Conservation (phyloP, 2,797 vertebrate species). For the Otus scops region DNA sequence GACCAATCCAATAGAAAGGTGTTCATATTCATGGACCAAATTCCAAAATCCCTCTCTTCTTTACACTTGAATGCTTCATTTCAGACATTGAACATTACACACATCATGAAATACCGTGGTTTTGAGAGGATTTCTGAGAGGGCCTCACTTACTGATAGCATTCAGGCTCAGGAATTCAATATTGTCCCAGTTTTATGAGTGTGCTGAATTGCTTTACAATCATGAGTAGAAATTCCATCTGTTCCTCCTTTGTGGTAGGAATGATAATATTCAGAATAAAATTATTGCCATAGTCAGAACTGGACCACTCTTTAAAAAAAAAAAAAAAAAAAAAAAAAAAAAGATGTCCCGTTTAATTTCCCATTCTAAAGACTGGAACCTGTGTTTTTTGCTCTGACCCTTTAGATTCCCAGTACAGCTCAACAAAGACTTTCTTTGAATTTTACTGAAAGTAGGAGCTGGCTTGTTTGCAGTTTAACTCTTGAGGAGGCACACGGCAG, state of each 20-base stretch:
- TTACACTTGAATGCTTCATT: neutral
- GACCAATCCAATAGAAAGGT: neutral
- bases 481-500: neutral
- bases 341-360: neutral
- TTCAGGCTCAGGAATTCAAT: neutral
- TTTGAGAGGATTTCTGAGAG: neutral
- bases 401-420: neutral
- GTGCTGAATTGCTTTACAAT: neutral
- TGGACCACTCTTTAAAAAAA: neutral
- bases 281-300: neutral
- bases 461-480: conserved; percentile 33
- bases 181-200: neutral
- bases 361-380: neutral
- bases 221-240: neutral
- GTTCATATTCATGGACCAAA: neutral
- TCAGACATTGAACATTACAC: neutral
- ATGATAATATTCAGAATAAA: neutral
- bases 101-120: accelerated
- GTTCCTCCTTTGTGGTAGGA: neutral
- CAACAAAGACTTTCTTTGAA: neutral
- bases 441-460: neutral
- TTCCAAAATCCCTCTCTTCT: neutral
- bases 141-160: neutral
- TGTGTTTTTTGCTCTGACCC: neutral
- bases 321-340: neutral